Evolutionary conservation across 2,797 vertebrate genomes (phyloP).

Genomic region (Natrix natrix): DNA sequence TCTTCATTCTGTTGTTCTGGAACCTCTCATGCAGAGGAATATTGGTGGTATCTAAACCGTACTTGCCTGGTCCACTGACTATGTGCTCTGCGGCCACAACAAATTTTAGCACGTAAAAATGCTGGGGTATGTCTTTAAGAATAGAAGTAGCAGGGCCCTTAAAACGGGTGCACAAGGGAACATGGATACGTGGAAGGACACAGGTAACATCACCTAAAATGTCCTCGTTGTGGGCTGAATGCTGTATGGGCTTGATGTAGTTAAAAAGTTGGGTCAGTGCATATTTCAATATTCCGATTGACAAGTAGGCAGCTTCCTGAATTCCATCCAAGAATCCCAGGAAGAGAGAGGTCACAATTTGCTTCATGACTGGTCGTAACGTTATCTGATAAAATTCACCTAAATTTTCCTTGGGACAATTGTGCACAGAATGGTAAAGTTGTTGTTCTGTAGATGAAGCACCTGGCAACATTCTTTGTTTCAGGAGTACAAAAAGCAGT

Average conservation of each 20-base stretch:
- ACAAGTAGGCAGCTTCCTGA: not conserved
- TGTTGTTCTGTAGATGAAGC: not conserved
- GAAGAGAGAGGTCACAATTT: conserved; percentile 13
- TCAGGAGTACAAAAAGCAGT: not conserved
- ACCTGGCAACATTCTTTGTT: not conserved
- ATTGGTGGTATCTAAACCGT: not conserved
- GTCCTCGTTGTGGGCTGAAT: not conserved
- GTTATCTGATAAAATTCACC: not conserved
- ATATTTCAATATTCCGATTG: not conserved
- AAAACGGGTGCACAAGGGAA: conserved; percentile 22
- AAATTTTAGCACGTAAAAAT: not conserved
- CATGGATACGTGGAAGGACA: not conserved
- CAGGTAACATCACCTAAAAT: conserved; percentile 13
- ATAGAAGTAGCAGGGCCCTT: not conserved
- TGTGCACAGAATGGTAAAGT: not conserved
- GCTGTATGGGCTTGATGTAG: not conserved
- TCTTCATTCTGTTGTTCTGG: conserved; percentile 19
- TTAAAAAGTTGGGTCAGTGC: not conserved
- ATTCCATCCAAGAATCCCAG: conserved; percentile 17
- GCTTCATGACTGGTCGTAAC: not conserved
- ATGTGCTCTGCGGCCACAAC: not conserved
- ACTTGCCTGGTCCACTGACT: not conserved
- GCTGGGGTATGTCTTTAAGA: not conserved
- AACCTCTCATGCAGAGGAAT: conserved; percentile 23
- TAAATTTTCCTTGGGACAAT: not conserved